Base-by-base conservation (phyloP, 2,888 invertebrate species). In the Mythimna loreyi region DNA sequence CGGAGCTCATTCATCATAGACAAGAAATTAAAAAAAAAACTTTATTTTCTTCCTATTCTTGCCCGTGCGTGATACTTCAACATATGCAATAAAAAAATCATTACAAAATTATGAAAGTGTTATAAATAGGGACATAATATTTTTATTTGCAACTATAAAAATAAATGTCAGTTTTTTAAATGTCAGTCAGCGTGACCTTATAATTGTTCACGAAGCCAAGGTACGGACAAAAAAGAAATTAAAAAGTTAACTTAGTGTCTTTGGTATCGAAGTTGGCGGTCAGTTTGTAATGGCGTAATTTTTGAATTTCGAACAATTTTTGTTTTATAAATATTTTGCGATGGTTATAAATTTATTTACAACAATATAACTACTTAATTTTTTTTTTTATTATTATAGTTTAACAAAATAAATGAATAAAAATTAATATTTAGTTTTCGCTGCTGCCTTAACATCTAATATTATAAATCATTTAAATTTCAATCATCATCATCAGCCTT, bases 121-220 rank as follows among this genome's bases (percentile, higher is more conserved):
- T 36, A 33, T 56, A 45, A 30, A 68, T 23, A 58, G 9, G n/a
- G 47, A 60, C 53, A 47, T 67, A 71, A 74, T 75, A 67, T 62
- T 74, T 68, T 81, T 79, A 68, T 71, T 71, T 62, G 28, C 36
- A 28, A 50, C 64, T 63, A 63, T 78, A 69, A 67, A n/a, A 78
- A 75, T 67, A 62, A 80, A 80, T 80, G 80, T 69, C 80, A 78
- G 53, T 50, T 57, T 60, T 28, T 65, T 74, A 72, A 80, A 80
- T 78, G 81, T n/a, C 62, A 59, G 60, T 49, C n/a, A 49, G 43
- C 33, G 21, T 73, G 80, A 82, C 81, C 81, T 81, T 80, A 80
- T 72, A 75, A 66, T 61, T 68, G 71, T 57, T 28, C 33, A 67
- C 57, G 47, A 67, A 36, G 63, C 40, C 56, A 67, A 67, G 49